phyloP scores from a whole-genome alignment of 2,113 vertebrate genomes.

The Numida meleagris region DNA sequence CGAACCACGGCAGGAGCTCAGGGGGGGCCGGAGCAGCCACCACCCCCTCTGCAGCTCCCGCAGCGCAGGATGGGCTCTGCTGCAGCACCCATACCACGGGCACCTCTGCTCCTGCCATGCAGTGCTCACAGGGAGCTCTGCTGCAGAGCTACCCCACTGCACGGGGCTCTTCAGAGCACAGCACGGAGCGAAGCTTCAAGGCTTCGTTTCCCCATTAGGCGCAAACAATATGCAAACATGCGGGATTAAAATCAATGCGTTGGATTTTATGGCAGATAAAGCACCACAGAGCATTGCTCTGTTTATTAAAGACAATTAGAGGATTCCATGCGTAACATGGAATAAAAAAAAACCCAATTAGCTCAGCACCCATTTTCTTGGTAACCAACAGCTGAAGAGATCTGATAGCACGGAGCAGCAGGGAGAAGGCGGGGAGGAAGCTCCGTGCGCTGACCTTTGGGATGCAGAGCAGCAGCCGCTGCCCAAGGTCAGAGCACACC shows the following conservation, averaged over 20 bases:
- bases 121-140: not conserved
- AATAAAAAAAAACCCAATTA: not conserved
- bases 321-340: not conserved
- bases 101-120: not conserved
- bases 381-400: not conserved
- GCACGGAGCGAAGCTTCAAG: not conserved
- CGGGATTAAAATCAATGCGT: not conserved
- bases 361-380: not conserved
- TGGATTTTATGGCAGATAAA: not conserved
- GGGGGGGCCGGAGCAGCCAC: not conserved
- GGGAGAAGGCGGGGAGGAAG: not conserved
- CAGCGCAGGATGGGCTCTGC: too few relatives aligned
- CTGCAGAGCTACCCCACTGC: too few relatives aligned
- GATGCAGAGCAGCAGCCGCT: not conserved
- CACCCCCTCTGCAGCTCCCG: not conserved
- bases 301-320: not conserved
- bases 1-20: not conserved
- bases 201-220: not conserved
- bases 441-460: not conserved
- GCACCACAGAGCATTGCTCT: rapidly evolving
- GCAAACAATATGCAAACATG: not conserved
- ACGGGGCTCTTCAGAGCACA: not conserved
- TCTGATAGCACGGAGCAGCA: not conserved
- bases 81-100: too few relatives aligned
- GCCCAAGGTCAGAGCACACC: rapidly evolving